Percentiles rank a stretch among this genome's conserved stretches.
These are phyloP conservation scores for Eublepharis macularius DNA, from an alignment of 2,113 vertebrate genomes.

Conservation along the genomic window DNA sequence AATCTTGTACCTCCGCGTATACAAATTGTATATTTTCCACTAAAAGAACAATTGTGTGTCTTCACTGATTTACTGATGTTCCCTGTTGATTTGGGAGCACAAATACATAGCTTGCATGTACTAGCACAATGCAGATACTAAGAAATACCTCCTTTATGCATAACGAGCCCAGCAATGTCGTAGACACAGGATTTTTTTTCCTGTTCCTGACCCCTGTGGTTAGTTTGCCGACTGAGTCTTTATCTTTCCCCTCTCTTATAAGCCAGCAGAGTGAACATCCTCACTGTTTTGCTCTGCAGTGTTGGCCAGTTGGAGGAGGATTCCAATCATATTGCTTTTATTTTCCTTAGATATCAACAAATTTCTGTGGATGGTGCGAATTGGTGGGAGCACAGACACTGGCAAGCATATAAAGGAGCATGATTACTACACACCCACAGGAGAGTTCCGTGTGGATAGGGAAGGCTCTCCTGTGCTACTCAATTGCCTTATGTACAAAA, in stretches of 20 bases:
- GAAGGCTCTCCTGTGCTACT: constrained; percentile 96
- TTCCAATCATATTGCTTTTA: not conserved
- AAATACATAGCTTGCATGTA: not conserved
- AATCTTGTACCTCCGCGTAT: constrained; percentile 32
- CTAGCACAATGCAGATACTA: not conserved
- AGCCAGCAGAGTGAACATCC: not conserved
- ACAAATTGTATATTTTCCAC: not conserved
- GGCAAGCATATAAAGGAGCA: constrained; percentile 97
- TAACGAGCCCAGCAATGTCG: not conserved
- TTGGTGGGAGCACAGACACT: constrained; percentile 97
- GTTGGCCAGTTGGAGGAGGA: not conserved
- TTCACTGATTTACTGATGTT: not conserved
- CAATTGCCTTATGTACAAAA: constrained; percentile 99
- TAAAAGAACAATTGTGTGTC: not conserved
- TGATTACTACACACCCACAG: constrained; percentile 96
- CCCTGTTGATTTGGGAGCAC: not conserved
- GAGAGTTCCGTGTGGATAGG: constrained; percentile 95
- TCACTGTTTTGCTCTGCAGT: not conserved
- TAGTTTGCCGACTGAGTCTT: not conserved
- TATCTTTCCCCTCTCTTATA: not conserved
- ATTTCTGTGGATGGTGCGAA: constrained; percentile 99
- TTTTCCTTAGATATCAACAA: constrained; percentile 90
- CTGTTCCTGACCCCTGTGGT: not conserved
- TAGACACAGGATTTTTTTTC: not conserved
- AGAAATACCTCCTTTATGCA: not conserved